Evolutionary conservation across 2,797 vertebrate species (phyloP).

Genomic region (Bryconaethiops microstoma): DNA sequence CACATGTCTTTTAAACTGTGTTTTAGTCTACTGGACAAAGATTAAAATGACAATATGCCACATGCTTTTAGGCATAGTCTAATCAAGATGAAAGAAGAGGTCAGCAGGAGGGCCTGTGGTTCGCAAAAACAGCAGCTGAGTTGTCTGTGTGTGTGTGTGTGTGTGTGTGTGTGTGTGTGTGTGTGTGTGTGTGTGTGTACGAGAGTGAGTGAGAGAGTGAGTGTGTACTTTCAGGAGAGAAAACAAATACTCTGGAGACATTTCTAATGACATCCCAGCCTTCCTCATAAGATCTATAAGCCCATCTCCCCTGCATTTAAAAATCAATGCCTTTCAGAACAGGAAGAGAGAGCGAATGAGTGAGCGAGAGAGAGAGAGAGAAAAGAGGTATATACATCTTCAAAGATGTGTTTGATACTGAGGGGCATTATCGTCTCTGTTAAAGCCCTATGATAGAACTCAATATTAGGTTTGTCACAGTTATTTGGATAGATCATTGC

Average conservation of each 20-base stretch:
- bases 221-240: conserved; percentile 1
- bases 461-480: background rate
- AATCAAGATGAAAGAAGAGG: conserved; percentile 11
- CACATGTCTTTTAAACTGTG: background rate
- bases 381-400: conserved; percentile 2
- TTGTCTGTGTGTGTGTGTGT: conserved; percentile 10
- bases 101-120: background rate
- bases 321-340: conserved; percentile 69
- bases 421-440: background rate
- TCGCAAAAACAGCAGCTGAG: conserved; percentile 6
- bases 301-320: conserved; percentile 79
- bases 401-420: conserved; percentile 31
- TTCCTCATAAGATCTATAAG: conserved; percentile 68
- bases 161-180: background rate
- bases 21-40: background rate
- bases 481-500: background rate
- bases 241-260: conserved; percentile 57
- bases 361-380: background rate
- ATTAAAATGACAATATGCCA: background rate
- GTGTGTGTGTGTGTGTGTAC: background rate
- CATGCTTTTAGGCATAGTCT: background rate
- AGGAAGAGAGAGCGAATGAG: background rate
- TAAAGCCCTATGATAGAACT: background rate
- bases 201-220: conserved; percentile 1
- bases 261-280: conserved; percentile 71